Evolutionary conservation across 2,888 invertebrate species (phyloP).

Genomic region (Cybosia mesomella): DNA sequence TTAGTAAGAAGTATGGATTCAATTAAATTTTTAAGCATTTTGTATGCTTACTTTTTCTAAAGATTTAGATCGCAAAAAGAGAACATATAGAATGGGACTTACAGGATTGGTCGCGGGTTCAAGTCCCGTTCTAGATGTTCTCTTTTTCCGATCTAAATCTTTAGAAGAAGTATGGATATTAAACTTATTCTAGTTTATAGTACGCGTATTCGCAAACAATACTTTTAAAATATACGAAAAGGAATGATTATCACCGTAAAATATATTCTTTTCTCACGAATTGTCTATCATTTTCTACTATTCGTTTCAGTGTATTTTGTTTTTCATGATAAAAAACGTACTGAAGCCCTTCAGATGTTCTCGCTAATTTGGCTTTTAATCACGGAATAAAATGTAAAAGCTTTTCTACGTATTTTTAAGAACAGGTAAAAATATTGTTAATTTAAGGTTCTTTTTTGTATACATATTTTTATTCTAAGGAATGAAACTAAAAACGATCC

Average conservation of each 20-base stretch:
- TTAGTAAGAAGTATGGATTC: too few relatives aligned
- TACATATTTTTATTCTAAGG: background rate
- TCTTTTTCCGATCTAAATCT: too few relatives aligned
- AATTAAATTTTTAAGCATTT: too few relatives aligned
- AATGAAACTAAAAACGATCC: background rate
- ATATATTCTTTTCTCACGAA: background rate
- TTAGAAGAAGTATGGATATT: too few relatives aligned
- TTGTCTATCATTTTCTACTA: background rate
- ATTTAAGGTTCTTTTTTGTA: background rate
- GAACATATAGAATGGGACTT: too few relatives aligned
- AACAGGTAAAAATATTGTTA: background rate
- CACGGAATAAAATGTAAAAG: constrained; percentile 21
- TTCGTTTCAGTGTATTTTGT: constrained; percentile 21
- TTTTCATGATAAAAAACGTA: constrained; percentile 21
- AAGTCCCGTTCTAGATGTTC: too few relatives aligned
- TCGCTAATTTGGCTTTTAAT: constrained; percentile 39
- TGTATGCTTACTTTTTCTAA: too few relatives aligned
- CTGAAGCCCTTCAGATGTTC: constrained; percentile 26
- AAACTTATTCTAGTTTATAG: too few relatives aligned
- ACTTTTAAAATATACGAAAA: background rate
- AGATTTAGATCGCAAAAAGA: too few relatives aligned
- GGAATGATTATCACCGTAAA: background rate
- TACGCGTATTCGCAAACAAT: background rate
- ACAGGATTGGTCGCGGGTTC: too few relatives aligned
- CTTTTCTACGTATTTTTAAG: constrained; percentile 6